Conservation (phyloP, 53 echinoderm and acorn worm species). For the Echinometra lucunter region DNA sequence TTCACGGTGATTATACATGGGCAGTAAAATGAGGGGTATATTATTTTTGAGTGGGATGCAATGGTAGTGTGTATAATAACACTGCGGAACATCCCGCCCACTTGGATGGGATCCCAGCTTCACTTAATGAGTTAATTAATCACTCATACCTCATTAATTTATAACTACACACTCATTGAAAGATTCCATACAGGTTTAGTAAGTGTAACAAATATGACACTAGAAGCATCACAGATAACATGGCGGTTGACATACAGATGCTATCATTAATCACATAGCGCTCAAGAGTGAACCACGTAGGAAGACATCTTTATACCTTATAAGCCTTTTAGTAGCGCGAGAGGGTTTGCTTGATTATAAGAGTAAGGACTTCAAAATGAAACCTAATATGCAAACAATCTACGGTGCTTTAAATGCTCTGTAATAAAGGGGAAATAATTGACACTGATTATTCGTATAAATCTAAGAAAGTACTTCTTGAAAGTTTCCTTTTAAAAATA, state of each 20-base stretch:
- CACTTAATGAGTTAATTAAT: neutral
- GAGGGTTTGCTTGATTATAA: neutral
- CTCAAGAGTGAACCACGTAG: neutral
- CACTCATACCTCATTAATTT: neutral
- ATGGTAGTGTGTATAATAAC: too few species aligned
- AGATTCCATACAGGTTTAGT: neutral
- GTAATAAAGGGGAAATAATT: neutral
- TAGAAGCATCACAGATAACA: neutral
- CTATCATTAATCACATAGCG: neutral
- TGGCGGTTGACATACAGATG: neutral
- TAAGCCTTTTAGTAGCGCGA: neutral
- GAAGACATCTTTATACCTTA: neutral
- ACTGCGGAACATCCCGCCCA: neutral
- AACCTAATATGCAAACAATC: neutral
- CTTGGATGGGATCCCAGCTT: neutral
- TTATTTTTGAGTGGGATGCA: too few species aligned
- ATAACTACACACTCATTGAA: neutral
- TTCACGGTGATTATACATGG: too few species aligned
- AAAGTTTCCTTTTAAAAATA: too few species aligned
- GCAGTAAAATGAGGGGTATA: too few species aligned
- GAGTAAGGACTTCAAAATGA: neutral
- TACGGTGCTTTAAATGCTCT: too few species aligned
- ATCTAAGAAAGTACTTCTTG: too few species aligned
- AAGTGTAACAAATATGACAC: neutral
- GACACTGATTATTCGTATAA: neutral